Base-by-base conservation (phyloP, 2,113 vertebrate species). In the Dinomys branickii region DNA sequence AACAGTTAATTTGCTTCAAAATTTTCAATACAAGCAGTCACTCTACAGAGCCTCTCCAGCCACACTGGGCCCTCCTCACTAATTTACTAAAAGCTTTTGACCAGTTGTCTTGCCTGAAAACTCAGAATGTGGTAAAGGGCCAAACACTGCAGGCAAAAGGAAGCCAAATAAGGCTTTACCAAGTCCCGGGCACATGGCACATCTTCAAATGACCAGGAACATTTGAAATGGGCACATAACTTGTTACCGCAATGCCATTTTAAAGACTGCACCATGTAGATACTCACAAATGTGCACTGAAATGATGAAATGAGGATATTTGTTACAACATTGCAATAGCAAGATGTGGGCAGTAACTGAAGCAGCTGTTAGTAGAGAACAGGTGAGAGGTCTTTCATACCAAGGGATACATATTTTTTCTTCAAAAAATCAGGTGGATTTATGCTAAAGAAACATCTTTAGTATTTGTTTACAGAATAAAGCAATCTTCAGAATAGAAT, bases 1-100 rank as follows among this genome's bases (percentile, higher is more conserved):
- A 95, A 77, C 16, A n/a, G 71, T 86, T 85, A 85, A 84, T 77
- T 94, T 47, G 71, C 81, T 91, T 88, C n/a, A 73, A 92, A 94
- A 75, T 28, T 87, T 83, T 84, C 80, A 47, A 44, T 35, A 88
- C 12, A 77, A 52, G 33, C 8, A 47, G 35, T 30, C 30, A 35
- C 33, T 58, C n/a, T 4, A 35, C 44, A 61, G 63, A 80, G 69
- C 54, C 80, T 83, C 26, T 28, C 20, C 7, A 6, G n/a, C 65
- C 4, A 13, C 67, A 0, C 3, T 17, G 38, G n/a, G 5, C 8
- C n/a, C 44, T 44, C 20, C 20, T 59, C 19, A 14, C 38, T 83
- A 38, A 65, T 67, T 90, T 77, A 4, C 85, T 59, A 30, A 65
- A 26, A 26, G 38, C 52, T 50, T 59, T 50, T 86, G 90, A 22